phyloP scores from a whole-genome alignment of 2,888 invertebrate species.

The Lasioglossum calceatum region DNA sequence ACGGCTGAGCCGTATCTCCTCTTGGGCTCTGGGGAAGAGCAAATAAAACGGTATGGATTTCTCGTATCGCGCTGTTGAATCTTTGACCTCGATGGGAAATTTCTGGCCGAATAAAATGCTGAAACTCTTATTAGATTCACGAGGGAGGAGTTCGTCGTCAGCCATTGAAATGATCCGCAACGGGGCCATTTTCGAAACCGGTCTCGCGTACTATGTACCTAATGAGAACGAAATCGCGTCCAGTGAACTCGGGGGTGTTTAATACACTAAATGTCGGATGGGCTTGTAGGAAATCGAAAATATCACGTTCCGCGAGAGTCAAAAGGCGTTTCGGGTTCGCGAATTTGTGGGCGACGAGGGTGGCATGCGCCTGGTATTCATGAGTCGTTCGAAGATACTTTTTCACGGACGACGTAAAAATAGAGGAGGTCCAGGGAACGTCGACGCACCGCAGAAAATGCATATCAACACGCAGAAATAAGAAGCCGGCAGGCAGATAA shows the following conservation, averaged over 20 bases:
- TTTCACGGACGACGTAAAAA: conserved; percentile 60
- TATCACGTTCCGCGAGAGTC: background rate
- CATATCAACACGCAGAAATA: conserved; percentile 73
- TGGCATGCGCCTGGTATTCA: conserved; percentile 38
- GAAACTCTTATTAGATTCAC: conserved; percentile 14
- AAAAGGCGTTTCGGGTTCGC: background rate
- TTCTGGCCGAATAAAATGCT: background rate
- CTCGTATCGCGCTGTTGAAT: conserved; percentile 30
- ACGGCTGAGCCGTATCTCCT: conserved; percentile 26
- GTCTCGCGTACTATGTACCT: background rate
- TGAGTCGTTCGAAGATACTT: conserved; percentile 16
- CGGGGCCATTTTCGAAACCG: background rate
- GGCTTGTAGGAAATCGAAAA: background rate
- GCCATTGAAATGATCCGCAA: background rate
- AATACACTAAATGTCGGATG: background rate
- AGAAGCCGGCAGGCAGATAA: conserved; percentile 71
- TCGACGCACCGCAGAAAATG: conserved; percentile 75
- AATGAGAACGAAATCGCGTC: background rate
- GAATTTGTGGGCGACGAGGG: background rate
- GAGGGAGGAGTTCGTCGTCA: background rate
- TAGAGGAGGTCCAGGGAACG: conserved; percentile 56
- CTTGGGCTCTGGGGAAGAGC: conserved; percentile 27
- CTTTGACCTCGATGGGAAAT: conserved; percentile 4
- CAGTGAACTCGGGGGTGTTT: background rate
- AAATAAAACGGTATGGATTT: conserved; percentile 49